Conservation (phyloP, 2,113 vertebrate genomes). For the Condylura cristata region DNA sequence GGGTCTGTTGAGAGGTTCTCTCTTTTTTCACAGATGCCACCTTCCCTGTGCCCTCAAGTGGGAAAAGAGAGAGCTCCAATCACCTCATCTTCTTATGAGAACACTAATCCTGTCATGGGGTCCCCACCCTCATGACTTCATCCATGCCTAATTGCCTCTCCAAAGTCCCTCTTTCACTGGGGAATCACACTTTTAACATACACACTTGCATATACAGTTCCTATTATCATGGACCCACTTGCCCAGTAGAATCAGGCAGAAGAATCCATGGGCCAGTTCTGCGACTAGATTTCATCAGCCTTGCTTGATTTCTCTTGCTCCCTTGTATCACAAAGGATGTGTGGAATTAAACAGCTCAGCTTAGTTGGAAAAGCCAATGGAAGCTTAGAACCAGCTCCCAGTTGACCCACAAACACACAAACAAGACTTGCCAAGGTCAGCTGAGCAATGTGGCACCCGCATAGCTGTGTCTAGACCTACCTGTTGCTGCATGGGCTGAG, state of each 20-base stretch:
- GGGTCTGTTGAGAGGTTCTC: not conserved
- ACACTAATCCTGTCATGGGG: not conserved
- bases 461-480: not conserved
- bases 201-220: not conserved
- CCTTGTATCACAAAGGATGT: not conserved
- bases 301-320: not conserved
- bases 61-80: not conserved
- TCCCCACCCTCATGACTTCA: not conserved
- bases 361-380: too few relatives aligned
- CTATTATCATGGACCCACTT: too few relatives aligned
- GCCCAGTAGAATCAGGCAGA: not conserved
- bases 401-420: fast-evolving
- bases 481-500: not conserved
- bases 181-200: too few relatives aligned
- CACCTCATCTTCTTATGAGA: not conserved
- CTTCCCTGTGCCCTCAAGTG: not conserved
- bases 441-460: not conserved
- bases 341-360: not conserved
- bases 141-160: not conserved
- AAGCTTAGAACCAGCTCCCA: not conserved
- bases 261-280: not conserved
- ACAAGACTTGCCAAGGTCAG: not conserved
- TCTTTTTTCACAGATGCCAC: not conserved
- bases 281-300: not conserved
- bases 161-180: too few relatives aligned